A percentile compares a stretch with the other conserved stretches of the same genome.
Evolutionary conservation across 2,113 vertebrate genomes (phyloP).

Genomic region (Talpa occidentalis): DNA sequence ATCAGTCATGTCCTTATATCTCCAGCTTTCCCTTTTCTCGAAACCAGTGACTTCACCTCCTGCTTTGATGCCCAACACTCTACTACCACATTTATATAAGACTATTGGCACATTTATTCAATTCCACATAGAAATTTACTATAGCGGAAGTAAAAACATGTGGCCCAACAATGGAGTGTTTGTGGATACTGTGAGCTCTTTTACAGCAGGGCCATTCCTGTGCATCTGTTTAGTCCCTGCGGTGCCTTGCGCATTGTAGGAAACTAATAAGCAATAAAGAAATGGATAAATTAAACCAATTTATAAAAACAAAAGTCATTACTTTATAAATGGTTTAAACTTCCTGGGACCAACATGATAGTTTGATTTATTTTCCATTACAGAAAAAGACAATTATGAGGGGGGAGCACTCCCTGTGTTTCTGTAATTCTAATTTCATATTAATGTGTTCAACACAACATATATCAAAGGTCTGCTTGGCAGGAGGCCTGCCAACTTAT

Average conservation of each 20-base stretch:
- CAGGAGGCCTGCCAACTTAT: neutral
- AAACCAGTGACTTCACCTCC: neutral
- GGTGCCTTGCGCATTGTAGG: neutral
- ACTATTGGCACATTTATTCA: neutral
- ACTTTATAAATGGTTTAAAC: conserved; percentile 34
- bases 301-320: conserved; percentile 51
- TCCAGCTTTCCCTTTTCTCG: neutral
- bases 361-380: conserved; percentile 37
- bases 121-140: neutral
- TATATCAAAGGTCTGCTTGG: neutral
- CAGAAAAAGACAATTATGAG: conserved; percentile 54
- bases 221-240: neutral
- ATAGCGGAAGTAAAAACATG: neutral
- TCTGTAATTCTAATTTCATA: conserved; percentile 3
- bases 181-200: neutral
- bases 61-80: neutral
- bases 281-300: conserved; percentile 34
- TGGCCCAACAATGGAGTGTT: neutral
- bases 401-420: conserved; percentile 10
- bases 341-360: conserved; percentile 18
- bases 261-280: conserved; percentile 24
- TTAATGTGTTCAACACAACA: neutral
- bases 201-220: neutral
- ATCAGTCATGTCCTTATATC: neutral
- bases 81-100: neutral